Evolutionary conservation across 2,888 invertebrate genomes (phyloP).

Genomic region (Cosmorhoe ocellata): DNA sequence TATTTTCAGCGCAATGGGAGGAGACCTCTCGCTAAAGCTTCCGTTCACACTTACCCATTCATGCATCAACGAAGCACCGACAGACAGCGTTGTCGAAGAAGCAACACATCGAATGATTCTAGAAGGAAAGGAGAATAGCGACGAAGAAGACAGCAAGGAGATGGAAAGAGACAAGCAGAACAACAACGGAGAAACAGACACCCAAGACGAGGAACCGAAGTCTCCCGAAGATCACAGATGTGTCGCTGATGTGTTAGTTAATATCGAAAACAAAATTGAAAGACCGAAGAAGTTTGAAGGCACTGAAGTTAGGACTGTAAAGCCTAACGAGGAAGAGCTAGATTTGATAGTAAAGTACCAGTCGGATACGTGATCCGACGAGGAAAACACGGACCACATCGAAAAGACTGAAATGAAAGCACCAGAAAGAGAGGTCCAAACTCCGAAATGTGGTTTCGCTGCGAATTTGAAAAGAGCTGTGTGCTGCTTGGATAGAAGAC

Average conservation of each 20-base stretch:
- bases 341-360: constrained; percentile 76
- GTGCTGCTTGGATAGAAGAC: constrained; percentile 74
- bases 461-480: constrained; percentile 73
- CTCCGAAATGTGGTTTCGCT: constrained; percentile 67
- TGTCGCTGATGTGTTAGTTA: constrained; percentile 71
- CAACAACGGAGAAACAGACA: constrained; percentile 54
- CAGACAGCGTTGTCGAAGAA: constrained; percentile 78
- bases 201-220: constrained; percentile 55
- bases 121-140: constrained; percentile 74
- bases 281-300: constrained; percentile 68
- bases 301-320: constrained; percentile 61
- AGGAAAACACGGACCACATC: constrained; percentile 51
- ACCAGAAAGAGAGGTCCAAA: constrained; percentile 61
- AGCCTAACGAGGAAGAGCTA: constrained; percentile 70
- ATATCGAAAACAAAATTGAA: constrained; percentile 72
- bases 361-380: constrained; percentile 81
- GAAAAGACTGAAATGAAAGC: constrained; percentile 64
- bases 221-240: constrained; percentile 64
- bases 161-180: constrained; percentile 66
- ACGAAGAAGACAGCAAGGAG: constrained; percentile 69
- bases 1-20: constrained; percentile 90
- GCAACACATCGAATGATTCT: constrained; percentile 73
- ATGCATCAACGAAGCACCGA: constrained; percentile 84
- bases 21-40: constrained; percentile 89
- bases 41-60: constrained; percentile 91